Percentiles rank a stretch among this genome's conserved stretches.
Conservation (phyloP, 2,113 vertebrate genomes). For the Carassius carassius region DNA sequence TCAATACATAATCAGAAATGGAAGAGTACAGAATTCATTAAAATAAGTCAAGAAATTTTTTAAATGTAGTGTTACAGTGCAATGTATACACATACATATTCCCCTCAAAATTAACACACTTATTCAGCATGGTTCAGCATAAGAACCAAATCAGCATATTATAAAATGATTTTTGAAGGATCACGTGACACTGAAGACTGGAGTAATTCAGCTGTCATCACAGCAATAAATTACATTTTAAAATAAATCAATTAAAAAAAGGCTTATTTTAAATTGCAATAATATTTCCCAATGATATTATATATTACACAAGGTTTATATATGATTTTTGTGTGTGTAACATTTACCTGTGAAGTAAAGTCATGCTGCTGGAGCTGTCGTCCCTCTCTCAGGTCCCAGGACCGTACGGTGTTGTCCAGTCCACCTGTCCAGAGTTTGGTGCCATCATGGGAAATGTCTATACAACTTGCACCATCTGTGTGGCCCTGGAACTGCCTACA, state of each 20-base stretch:
- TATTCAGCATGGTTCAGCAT: not conserved
- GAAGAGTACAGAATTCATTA: too few species aligned
- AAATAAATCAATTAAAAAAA: too few species aligned
- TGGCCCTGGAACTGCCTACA: constrained; percentile 95
- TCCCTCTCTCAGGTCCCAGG: constrained; percentile 94
- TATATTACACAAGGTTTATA: too few species aligned
- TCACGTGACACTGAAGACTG: not conserved
- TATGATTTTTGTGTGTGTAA: too few species aligned
- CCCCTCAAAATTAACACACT: not conserved
- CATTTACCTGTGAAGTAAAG: constrained; percentile 92
- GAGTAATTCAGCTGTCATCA: not conserved
- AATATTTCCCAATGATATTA: too few species aligned
- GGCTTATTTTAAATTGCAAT: too few species aligned
- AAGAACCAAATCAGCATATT: not conserved
- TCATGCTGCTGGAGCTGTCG: constrained; percentile 96
- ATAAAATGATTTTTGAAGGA: not conserved
- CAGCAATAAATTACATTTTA: too few species aligned
- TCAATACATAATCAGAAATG: too few species aligned
- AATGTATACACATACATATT: too few species aligned
- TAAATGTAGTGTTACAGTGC: too few species aligned
- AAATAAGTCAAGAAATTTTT: too few species aligned
- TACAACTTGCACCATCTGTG: constrained; percentile 95
- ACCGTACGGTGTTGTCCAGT: constrained; percentile 94
- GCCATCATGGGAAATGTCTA: constrained; percentile 94
- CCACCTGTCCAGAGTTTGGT: constrained; percentile 97